Evolutionary conservation across 2,113 vertebrate species (phyloP), one percentile per base, ranked within the genome.

Genomic region (Carassius gibelio): DNA sequence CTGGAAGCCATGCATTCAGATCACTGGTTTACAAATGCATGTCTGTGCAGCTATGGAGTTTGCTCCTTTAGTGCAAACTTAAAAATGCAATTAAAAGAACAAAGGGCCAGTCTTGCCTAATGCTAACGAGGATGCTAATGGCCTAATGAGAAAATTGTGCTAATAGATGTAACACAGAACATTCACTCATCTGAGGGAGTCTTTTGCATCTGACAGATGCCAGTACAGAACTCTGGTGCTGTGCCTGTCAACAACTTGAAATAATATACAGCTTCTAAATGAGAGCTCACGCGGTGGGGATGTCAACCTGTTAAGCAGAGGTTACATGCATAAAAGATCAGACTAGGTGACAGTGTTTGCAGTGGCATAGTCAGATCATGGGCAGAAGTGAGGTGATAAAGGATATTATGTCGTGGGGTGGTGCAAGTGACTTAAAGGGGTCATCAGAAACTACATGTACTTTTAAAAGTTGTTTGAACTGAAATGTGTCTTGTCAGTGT

Each of bases 31-130:
- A 4, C 52, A 59, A 55, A 55, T 2, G 36, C 15, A 5, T 19
- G 3, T 57, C 8, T 78, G 0, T 59, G 23, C 66, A 68, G 19
- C 14, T 21, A 8, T 78, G 75, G 76, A 81, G 14, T 52, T n/a
- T n/a, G n/a, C n/a, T 75, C 77, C 77, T 87, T 48, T 84, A 30
- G 68, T 83, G 81, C 72, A 34, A 84, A 78, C 81, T 88, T 82
- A 88, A 86, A 30, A 64, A 80, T 88, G 84, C 84, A 81, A 89
- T 89, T 86, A 89, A 68, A 78, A 86, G 72, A 89, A 88, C 86
- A 89, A 86, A 86, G 78, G 84, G 81, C 57, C 62, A 75, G 77
- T 72, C 48, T 78, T 50, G 82, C 57, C 42, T 69, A 79, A 85
- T 85, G 75, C 36, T 85, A 85, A 85, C 83, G 66, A 81, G 68